Evolutionary conservation across 2,113 vertebrate species (phyloP).

Genomic region (Vicugna pacos): DNA sequence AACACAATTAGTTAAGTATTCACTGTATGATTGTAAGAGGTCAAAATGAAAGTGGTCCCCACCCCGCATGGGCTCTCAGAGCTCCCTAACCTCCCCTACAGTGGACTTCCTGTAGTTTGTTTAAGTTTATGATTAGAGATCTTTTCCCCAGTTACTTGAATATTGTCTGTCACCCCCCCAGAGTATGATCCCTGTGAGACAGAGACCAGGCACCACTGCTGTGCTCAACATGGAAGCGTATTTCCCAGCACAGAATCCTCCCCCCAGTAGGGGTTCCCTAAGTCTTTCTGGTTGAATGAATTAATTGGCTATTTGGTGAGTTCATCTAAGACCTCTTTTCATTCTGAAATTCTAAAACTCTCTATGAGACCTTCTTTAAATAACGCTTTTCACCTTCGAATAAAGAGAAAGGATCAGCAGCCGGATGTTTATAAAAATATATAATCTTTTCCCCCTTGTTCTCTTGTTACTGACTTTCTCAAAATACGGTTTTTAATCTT

Average conservation of each 20-base stretch:
- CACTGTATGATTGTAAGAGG: neutral
- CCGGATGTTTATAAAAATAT: neutral
- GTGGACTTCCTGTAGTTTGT: neutral
- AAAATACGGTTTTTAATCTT: neutral
- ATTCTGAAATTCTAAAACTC: conserved; percentile 37
- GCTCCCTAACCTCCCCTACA: neutral
- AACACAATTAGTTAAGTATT: neutral
- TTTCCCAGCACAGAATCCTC: neutral
- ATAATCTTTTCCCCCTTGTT: neutral
- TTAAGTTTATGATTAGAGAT: neutral
- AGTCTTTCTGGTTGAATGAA: neutral
- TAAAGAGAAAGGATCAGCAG: neutral
- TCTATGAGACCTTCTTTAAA: neutral
- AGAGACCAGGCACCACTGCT: neutral
- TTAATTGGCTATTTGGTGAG: neutral
- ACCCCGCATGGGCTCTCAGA: neutral
- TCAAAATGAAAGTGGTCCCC: neutral
- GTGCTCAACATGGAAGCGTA: neutral
- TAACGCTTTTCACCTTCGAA: neutral
- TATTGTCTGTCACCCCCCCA: neutral
- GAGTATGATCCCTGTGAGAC: neutral
- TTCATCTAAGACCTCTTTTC: neutral
- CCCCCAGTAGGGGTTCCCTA: neutral
- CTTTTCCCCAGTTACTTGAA: neutral
- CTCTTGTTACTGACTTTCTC: neutral